These are phyloP conservation scores for Heliconius congener DNA, from an alignment of 1,140 invertebrate genomes.

Conservation along the genomic window DNA sequence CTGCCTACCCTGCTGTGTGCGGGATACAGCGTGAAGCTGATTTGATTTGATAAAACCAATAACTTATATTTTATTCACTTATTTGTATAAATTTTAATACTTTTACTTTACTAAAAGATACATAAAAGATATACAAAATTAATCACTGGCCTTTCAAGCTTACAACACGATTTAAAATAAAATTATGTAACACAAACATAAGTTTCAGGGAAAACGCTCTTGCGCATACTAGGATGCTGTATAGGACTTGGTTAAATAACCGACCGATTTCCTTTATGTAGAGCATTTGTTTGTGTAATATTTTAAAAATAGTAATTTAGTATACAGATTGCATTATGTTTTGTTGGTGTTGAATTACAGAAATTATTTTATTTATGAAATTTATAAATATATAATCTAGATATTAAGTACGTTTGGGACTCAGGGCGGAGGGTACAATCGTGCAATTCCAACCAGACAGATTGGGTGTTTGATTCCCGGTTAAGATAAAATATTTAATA, in stretches of 20 bases:
- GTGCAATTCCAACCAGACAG: too few species aligned
- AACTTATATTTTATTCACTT: background rate
- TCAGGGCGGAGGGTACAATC: too few species aligned
- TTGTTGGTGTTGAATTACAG: background rate
- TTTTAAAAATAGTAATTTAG: conserved; percentile 33
- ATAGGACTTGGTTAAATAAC: conserved; percentile 47
- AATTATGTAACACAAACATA: conserved; percentile 7
- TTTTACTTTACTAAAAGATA: background rate
- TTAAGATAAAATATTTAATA: too few species aligned
- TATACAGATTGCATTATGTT: background rate
- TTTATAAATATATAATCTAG: too few species aligned
- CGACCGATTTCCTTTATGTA: background rate
- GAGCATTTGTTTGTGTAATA: conserved; percentile 19
- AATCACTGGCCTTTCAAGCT: background rate
- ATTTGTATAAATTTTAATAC: background rate
- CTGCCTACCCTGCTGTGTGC: too few species aligned
- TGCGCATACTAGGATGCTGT: conserved; percentile 45
- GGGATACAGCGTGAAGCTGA: too few species aligned
- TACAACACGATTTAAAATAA: background rate
- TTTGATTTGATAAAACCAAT: background rate
- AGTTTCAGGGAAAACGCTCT: conserved; percentile 29
- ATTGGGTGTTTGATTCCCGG: too few species aligned
- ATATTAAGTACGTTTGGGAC: too few species aligned
- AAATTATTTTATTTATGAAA: too few species aligned
- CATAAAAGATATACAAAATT: background rate